Base-by-base conservation (phyloP, 2,888 invertebrate genomes). In the Nebria brevicollis region DNA sequence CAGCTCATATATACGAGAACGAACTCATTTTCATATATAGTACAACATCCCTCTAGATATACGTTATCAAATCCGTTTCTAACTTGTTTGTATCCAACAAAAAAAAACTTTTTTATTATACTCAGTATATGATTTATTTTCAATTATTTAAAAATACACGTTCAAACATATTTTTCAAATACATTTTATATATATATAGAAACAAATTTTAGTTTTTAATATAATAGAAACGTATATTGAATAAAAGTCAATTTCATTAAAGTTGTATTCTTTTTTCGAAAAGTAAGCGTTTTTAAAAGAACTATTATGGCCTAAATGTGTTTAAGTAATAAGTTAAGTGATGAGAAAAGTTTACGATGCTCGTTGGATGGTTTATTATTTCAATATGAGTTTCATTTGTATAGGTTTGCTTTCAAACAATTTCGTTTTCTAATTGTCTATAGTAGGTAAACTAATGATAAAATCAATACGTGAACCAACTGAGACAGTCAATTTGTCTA, bases 401-500 rank as follows among this genome's bases (percentile, higher is more conserved):
- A 34, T 70, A 25, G 13, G 25, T 15, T n/a, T 42, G 70, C 54
- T 80, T 64, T 15, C 10, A 34, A 75, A 80, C 70, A 68, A 70
- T 43, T 65, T 64, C 75, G 73, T 76, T 76, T 77, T 77, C 76
- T 81, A 81, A 81, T 81, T 81, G 73, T 81, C 72, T 84, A 85
- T 84, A 84, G 85, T 13, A 54, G 84, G 86, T 86, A 85, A 84
- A 85, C 85, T 86, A 86, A 86, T 86, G 85, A 83, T 82, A 86
- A 86, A 86, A 86, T 86, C 86, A 85, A 86, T 86, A 85, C 34
- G 77, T 83, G 26, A 26, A 84, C 84, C 83, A 66, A 77, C 73
- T 68, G 84, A 85, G 84, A 85, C 85, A 85, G 84, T 85, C 86
- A 86, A 86, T 86, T 86, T 86, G 86, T 86, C 86, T 86, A 85